Conservation (phyloP, 2,113 vertebrate species). For the Pteruthius melanotis region DNA sequence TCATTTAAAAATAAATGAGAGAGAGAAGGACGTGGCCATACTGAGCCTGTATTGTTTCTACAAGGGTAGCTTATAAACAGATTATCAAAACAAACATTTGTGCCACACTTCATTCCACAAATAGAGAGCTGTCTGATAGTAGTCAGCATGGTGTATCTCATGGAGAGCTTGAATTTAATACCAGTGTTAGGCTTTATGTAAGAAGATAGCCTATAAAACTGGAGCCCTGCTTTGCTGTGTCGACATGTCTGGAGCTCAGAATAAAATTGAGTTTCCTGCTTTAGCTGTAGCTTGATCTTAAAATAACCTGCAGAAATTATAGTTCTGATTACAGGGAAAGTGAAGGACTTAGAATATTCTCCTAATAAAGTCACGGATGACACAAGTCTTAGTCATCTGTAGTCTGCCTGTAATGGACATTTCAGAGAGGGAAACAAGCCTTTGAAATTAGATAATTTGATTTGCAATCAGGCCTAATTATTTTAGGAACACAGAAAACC, state of each 20-base stretch:
- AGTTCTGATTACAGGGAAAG: conserved; percentile 82
- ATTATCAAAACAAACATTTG: conserved; percentile 61
- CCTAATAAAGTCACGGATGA: conserved; percentile 79
- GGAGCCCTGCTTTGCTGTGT: conserved; percentile 82
- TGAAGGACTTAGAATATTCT: conserved; percentile 78
- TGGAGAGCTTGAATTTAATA: conserved; percentile 47
- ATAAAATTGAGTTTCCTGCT: conserved; percentile 94
- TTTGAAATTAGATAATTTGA: conserved; percentile 75
- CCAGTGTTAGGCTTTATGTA: conserved; percentile 75
- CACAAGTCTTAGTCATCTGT: conserved; percentile 73
- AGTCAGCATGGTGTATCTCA: conserved; percentile 18
- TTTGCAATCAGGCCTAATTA: conserved; percentile 75
- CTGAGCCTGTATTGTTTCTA: conserved; percentile 40
- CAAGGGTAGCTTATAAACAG: conserved; percentile 48
- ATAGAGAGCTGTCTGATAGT: conserved; percentile 58
- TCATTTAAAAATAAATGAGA: conserved; percentile 45
- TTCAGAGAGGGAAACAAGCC: conserved; percentile 68
- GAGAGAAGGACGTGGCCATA: neutral
- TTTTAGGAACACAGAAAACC: conserved; percentile 73
- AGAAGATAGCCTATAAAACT: conserved; percentile 79
- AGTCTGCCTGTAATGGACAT: conserved; percentile 64
- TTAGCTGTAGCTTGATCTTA: conserved; percentile 88
- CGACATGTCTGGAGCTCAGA: conserved; percentile 88
- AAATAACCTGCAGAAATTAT: conserved; percentile 93
- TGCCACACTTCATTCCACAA: conserved; percentile 40